Percentiles rank a stretch among this genome's conserved stretches.
phyloP scores from a whole-genome alignment of 2,113 vertebrate species.

The Lasiurus borealis region DNA sequence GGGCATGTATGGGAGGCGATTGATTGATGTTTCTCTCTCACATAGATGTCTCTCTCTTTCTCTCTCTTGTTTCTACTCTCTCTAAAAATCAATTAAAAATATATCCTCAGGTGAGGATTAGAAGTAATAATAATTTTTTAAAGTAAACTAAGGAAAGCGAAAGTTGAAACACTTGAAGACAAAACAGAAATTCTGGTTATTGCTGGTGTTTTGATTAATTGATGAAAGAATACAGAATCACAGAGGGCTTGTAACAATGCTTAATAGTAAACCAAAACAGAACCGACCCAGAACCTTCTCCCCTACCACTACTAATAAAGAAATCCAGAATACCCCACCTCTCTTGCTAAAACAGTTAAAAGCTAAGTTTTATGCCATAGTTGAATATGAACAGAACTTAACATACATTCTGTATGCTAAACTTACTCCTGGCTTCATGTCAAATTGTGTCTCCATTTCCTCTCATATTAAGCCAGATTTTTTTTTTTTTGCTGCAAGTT shows the following conservation, averaged over 20 bases:
- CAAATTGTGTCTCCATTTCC: not conserved
- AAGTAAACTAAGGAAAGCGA: not conserved
- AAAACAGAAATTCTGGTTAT: conserved; percentile 21
- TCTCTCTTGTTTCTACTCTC: not conserved
- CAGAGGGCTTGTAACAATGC: not conserved
- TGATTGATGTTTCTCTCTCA: not conserved
- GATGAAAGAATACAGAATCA: not conserved
- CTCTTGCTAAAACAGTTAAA: not conserved
- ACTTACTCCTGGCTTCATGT: not conserved
- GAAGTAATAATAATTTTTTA: not conserved
- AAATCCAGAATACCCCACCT: not conserved
- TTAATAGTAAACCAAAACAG: not conserved
- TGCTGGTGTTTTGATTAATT: not conserved
- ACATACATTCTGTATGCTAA: not conserved
- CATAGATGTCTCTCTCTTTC: too few species aligned
- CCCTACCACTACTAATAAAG: not conserved
- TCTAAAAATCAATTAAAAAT: not conserved
- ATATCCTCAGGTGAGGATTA: not conserved
- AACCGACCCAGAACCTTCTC: not conserved
- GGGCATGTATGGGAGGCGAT: not conserved
- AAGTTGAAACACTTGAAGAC: not conserved
- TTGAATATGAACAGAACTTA: not conserved
- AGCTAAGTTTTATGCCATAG: not conserved
- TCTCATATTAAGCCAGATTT: conserved; percentile 14
- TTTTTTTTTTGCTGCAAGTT: not conserved